Percentiles rank a stretch among this genome's conserved stretches.
Conservation (phyloP, 2,797 vertebrate species). For the Pelochelys cantorii region DNA sequence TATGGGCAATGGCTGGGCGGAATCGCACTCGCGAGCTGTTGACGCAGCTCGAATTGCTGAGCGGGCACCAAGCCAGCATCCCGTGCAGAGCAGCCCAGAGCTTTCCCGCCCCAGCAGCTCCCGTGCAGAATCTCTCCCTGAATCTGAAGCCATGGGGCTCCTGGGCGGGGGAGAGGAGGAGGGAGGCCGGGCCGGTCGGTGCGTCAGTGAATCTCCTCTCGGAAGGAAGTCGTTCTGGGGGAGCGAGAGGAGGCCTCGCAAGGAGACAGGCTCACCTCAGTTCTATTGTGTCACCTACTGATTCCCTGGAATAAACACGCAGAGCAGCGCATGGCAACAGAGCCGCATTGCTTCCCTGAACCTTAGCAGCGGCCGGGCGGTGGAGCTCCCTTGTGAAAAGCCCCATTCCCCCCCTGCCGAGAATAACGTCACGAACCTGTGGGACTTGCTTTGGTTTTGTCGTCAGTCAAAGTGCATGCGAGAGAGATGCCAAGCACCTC, state of each 20-base stretch:
- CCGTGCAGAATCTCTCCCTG: accelerated
- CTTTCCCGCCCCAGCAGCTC: background rate
- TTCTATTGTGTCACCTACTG: background rate
- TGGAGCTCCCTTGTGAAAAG: background rate
- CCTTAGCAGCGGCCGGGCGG: background rate
- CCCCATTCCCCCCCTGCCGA: background rate
- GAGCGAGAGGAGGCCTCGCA: background rate
- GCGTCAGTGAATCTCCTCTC: background rate
- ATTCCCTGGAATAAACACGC: background rate
- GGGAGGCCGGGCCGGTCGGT: background rate
- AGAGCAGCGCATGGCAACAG: too few relatives aligned
- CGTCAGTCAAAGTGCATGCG: too few relatives aligned
- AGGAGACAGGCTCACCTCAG: background rate
- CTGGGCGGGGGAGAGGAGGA: background rate
- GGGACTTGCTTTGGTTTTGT: background rate
- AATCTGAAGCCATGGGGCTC: background rate
- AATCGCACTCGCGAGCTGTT: accelerated
- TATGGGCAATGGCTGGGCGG: background rate
- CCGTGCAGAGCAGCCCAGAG: background rate
- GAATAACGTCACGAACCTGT: too few relatives aligned
- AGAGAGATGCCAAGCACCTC: too few relatives aligned
- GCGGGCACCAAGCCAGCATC: background rate
- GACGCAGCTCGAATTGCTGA: background rate
- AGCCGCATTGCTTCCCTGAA: background rate
- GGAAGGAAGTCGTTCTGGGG: background rate